Evolutionary conservation across 2,113 vertebrate genomes (phyloP), one percentile per base, ranked within the genome.

Genomic region (Sialia sialis): DNA sequence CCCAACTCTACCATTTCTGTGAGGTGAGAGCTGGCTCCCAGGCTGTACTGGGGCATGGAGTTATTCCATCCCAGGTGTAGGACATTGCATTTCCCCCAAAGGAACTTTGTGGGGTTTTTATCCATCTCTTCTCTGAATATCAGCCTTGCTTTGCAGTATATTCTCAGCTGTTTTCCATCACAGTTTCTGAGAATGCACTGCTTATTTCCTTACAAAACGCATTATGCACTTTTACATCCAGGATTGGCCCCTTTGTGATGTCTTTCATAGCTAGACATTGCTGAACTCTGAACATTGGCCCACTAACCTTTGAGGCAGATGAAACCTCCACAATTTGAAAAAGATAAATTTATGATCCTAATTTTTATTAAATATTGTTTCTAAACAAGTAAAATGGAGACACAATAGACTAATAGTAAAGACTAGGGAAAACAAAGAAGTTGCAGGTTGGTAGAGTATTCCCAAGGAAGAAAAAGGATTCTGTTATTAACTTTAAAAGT

Each of bases 361-460:
- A 2, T 78, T 92, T 90, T 90, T 54, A 44, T 58, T 25, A 36
- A 66, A 82, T 11, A 34, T 18, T 66, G 69, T 34, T 43, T 48
- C 7, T 17, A 66, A 39, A n/a, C 1, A 2, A 16, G 22, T 26
- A 41, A 43, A 67, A 56, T 18, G 12, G 2, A 3, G 7, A 48
- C 18, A n/a, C 2, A 44, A 4, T 9, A 69, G 20, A 16, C 13
- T 78, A 14, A 38, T 16, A 56, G 22, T 32, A 74, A 88, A 32
- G 20, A 48, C 23, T 17, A 34, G 17, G 18, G 73, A 78, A 41
- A 82, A 46, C 18, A 15, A 9, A 77, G 67, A 8, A 49, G 27
- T 21, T 18, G 3, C 11, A 30, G 2, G 5, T 36, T 4, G 2
- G 4, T 32, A 59, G 29, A 30, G 6, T 43, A 63, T 38, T 3